Evolutionary conservation across 1,140 invertebrate genomes (phyloP).

Genomic region (Drosophila sulfurigaster): DNA sequence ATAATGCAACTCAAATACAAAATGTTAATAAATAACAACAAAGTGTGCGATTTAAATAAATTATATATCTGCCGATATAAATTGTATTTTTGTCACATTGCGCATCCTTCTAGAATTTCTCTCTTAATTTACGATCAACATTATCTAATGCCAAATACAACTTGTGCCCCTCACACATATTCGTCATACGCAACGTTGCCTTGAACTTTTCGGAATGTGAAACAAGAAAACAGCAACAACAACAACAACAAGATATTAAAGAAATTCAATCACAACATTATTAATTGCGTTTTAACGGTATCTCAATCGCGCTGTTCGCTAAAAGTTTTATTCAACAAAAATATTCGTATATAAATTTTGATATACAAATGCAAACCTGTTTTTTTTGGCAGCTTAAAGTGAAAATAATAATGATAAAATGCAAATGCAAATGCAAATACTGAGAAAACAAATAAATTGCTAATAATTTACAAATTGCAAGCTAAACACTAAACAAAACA

Average conservation of each 20-base stretch:
- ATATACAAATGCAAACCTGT: constrained; percentile 43
- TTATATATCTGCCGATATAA: background rate
- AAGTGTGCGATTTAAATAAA: constrained; percentile 52
- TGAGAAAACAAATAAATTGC: constrained; percentile 70
- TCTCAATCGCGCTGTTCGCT: constrained; percentile 42
- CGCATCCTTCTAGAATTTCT: background rate
- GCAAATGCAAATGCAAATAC: constrained; percentile 71
- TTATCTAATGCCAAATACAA: constrained; percentile 6
- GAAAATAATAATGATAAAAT: constrained; percentile 27
- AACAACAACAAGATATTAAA: constrained; percentile 18
- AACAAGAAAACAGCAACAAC: constrained; percentile 4
- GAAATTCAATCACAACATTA: constrained; percentile 61
- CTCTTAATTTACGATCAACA: constrained; percentile 8
- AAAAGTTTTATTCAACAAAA: constrained; percentile 34
- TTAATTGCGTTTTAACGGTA: constrained; percentile 80
- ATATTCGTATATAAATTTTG: background rate
- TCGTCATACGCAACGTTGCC: constrained; percentile 60
- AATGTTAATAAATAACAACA: constrained; percentile 38
- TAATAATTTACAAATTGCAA: constrained; percentile 73
- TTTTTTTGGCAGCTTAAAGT: constrained; percentile 36
- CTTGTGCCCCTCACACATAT: constrained; percentile 62
- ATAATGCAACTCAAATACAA: constrained; percentile 33
- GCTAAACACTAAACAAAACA: constrained; percentile 36
- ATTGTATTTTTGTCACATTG: background rate
- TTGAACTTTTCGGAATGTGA: constrained; percentile 58